Percentiles rank a stretch among this genome's conserved stretches.
Conservation (phyloP, 2,888 invertebrate species). For the Volucella zonaria region DNA sequence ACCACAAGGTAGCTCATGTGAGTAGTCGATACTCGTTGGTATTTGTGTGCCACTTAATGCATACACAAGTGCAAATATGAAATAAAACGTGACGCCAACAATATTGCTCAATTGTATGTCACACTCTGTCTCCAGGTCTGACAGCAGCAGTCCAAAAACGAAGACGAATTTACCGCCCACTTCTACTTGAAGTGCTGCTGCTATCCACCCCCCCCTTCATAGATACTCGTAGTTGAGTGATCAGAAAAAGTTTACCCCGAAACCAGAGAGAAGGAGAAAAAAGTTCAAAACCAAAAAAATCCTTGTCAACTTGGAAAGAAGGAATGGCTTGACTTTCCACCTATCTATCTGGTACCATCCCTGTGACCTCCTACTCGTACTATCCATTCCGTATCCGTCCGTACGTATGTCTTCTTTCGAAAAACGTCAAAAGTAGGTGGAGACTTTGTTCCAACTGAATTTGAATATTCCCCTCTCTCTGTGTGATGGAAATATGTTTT, state of each 20-base stretch:
- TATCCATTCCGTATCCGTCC: too few relatives aligned
- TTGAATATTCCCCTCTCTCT: conserved; percentile 62
- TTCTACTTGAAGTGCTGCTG: conserved; percentile 38
- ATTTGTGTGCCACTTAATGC: conserved; percentile 29
- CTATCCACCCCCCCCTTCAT: conserved; percentile 23
- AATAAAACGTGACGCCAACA: conserved; percentile 72
- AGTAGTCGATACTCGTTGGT: too few relatives aligned
- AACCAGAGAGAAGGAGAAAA: not conserved
- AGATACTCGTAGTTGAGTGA: conserved; percentile 16
- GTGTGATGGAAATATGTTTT: conserved; percentile 71
- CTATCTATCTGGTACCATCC: conserved; percentile 18
- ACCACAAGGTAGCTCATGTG: not conserved
- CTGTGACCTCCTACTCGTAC: too few relatives aligned
- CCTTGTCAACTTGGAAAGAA: conserved; percentile 59
- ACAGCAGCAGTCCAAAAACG: conserved; percentile 61
- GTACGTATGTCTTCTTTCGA: conserved; percentile 18
- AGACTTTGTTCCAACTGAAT: conserved; percentile 64
- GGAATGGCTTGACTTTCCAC: conserved; percentile 66
- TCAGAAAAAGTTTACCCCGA: conserved; percentile 38
- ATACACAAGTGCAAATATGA: conserved; percentile 67
- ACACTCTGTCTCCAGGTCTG: conserved; percentile 65
- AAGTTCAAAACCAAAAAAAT: not conserved
- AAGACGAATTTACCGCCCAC: conserved; percentile 61
- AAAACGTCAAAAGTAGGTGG: conserved; percentile 64
- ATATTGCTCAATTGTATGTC: conserved; percentile 74